These are phyloP conservation scores for Pseudomyrmex cubaensis DNA, from an alignment of 1,140 invertebrate genomes.

Conservation along the genomic window DNA sequence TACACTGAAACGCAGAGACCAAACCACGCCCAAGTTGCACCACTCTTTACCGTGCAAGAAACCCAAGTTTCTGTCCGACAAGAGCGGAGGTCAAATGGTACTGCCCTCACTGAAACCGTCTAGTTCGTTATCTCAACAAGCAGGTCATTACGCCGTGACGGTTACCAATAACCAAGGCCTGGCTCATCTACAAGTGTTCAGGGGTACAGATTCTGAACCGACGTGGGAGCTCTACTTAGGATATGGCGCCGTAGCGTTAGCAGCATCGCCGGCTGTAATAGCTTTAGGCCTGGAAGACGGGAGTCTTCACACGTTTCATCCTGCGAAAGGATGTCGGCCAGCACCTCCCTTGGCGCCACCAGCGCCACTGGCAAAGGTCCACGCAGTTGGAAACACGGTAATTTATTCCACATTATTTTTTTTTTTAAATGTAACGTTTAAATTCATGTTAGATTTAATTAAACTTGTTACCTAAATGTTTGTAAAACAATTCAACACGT, in stretches of 20 bases:
- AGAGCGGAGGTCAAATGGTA: slow-evolving; percentile 70
- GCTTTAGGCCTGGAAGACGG: slow-evolving; percentile 89
- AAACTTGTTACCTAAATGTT: slow-evolving; percentile 1
- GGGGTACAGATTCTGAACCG: slow-evolving; percentile 85
- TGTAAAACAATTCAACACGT: not conserved
- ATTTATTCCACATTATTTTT: slow-evolving; percentile 5
- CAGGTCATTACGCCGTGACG: slow-evolving; percentile 81
- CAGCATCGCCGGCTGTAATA: slow-evolving; percentile 84
- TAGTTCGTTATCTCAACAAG: slow-evolving; percentile 80
- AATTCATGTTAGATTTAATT: not conserved
- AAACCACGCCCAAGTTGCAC: slow-evolving; percentile 71
- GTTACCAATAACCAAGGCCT: slow-evolving; percentile 80
- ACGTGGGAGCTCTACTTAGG: slow-evolving; percentile 83
- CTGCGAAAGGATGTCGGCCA: slow-evolving; percentile 85
- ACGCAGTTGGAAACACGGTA: slow-evolving; percentile 81
- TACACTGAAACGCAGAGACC: slow-evolving; percentile 82
- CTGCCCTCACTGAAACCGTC: slow-evolving; percentile 79
- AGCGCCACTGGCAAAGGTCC: slow-evolving; percentile 85
- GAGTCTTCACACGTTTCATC: slow-evolving; percentile 88
- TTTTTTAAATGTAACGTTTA: not conserved
- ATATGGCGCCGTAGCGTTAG: slow-evolving; percentile 80
- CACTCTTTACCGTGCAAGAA: slow-evolving; percentile 74
- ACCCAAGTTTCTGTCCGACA: slow-evolving; percentile 76
- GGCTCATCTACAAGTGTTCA: slow-evolving; percentile 85
- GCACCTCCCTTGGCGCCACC: slow-evolving; percentile 88